phyloP scores from a whole-genome alignment of 2,113 vertebrate genomes.

The Thamnophis sirtalis region DNA sequence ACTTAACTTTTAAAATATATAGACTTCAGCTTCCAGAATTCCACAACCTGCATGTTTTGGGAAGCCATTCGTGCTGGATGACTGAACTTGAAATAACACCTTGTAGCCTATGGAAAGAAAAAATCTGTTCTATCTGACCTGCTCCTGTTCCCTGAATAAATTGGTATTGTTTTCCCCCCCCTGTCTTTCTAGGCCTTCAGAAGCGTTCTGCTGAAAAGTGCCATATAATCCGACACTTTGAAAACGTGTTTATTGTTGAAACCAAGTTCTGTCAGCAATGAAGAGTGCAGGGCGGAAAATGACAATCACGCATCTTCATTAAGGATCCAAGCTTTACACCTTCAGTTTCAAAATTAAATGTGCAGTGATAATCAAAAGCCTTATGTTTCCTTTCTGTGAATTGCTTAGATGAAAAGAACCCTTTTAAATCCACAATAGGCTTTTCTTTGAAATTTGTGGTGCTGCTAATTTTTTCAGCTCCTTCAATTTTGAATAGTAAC shows the following conservation, averaged over 20 bases:
- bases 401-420: slow-evolving; percentile 60
- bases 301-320: slow-evolving; percentile 42
- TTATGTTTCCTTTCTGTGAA: slow-evolving; percentile 72
- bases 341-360: slow-evolving; percentile 60
- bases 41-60: background rate
- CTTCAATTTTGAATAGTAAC: slow-evolving; percentile 26
- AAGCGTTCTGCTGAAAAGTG: slow-evolving; percentile 86
- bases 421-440: slow-evolving; percentile 53
- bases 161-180: background rate
- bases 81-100: background rate
- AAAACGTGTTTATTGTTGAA: slow-evolving; percentile 87
- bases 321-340: slow-evolving; percentile 54
- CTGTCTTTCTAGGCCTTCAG: slow-evolving; percentile 74
- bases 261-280: slow-evolving; percentile 87
- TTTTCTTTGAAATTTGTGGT: slow-evolving; percentile 49
- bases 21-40: background rate
- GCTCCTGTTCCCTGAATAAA: background rate
- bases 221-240: slow-evolving; percentile 87
- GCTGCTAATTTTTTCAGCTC: slow-evolving; percentile 47
- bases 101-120: too few relatives aligned
- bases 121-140: background rate
- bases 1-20: background rate
- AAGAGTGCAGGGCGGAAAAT: slow-evolving; percentile 48
- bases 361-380: slow-evolving; percentile 75
- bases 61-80: background rate